Base-by-base conservation (phyloP, 2,797 vertebrate species). In the Tapirus indicus region DNA sequence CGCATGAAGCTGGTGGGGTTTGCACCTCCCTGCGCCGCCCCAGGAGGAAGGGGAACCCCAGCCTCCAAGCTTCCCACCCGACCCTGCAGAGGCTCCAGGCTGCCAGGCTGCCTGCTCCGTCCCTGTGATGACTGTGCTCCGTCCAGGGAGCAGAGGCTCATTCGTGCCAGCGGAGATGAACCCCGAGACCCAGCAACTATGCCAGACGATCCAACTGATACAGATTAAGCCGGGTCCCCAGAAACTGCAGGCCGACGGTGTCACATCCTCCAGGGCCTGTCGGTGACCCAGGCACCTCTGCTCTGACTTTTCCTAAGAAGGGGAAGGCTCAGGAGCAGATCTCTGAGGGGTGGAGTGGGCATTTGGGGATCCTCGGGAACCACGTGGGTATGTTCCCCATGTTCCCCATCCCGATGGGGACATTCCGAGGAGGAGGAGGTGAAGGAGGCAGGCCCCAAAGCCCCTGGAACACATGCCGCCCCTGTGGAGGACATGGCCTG, bases 281-380 rank as follows among this genome's bases (percentile, higher is more conserved):
- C 9, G 25, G 60, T 0, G 0, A n/a, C 41, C 6, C 3, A 2
- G n/a, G 11, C 4, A 1, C 60, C 91, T 49, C 71, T 6, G 29
- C 35, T 35, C 84, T 52, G 54, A 58, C 21, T 9, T 47, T 62
- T 47, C 54, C 47, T 64, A 69, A 41, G 14, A 47, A 32, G 41
- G 47, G 58, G 35, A 10, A 10, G 16, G 25, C 47, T 6, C 0
- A 0, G 14, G n/a, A 41, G 79, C 32, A 20, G 7, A n/a, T 35
- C 52, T 77, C 58, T 12, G 2, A 17, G 23, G 9, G 78, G 49
- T 13, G 12, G 47, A 38, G 47, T 23, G 32, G 9, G 9, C 44
- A 7, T 13, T 58, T 6, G 20, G 23, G 27, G 21, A 27, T 18
- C 16, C 58, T 75, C 66, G 7, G 72, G 49, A 68, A 29, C 12